Conservation (phyloP, 2,113 vertebrate genomes). For the Sigmodon hispidus region DNA sequence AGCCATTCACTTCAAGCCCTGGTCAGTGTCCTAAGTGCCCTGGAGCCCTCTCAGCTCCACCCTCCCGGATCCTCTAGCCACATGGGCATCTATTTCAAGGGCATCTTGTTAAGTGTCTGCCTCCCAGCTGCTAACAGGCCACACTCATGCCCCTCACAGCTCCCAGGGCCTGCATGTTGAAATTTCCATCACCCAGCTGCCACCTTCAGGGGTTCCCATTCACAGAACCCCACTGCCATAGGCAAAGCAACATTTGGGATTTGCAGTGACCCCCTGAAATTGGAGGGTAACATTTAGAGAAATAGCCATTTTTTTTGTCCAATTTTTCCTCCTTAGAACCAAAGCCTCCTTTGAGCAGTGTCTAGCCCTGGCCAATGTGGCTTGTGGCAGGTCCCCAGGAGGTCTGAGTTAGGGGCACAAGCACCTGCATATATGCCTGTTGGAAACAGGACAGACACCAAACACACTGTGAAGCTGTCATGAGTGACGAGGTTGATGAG, state of each 20-base stretch:
- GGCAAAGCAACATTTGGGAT: background rate
- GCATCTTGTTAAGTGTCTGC: too few species aligned
- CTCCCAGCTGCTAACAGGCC: background rate
- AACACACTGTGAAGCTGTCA: background rate
- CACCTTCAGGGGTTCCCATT: background rate
- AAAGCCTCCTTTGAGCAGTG: background rate
- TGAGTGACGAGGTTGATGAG: rapidly evolving
- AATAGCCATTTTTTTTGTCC: background rate
- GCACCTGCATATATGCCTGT: background rate
- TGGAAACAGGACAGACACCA: background rate
- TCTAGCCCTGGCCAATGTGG: rapidly evolving
- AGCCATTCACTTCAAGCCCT: too few species aligned
- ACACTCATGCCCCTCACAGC: background rate
- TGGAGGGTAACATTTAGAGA: background rate
- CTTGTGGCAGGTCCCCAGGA: rapidly evolving
- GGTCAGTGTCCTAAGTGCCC: background rate
- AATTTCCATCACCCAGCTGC: background rate
- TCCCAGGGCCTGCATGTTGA: background rate
- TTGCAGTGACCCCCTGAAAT: background rate
- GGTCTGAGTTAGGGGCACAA: rapidly evolving
- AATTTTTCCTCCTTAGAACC: background rate
- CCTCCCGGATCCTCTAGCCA: background rate
- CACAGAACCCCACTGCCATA: background rate
- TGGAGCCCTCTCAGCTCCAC: background rate
- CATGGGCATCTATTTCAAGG: background rate